Evolutionary conservation across 2,888 invertebrate genomes (phyloP), one percentile per base, ranked within the genome.

Genomic region (Diadegma fenestrale): DNA sequence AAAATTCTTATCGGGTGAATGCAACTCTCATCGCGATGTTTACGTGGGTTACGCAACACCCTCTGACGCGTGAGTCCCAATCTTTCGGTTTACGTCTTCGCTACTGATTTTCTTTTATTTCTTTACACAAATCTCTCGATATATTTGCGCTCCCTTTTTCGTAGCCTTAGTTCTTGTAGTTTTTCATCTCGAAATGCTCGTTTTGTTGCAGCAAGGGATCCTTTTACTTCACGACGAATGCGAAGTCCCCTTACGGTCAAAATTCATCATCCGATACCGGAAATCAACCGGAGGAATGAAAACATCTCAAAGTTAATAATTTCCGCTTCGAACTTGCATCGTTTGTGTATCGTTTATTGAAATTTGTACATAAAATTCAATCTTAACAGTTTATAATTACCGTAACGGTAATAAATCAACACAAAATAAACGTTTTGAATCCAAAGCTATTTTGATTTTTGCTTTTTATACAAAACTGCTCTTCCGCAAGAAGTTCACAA

Each of bases 1-100:
- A 0, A 22, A 82, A 6, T 90, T 88, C 43, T 0, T 63, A 22
- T 10, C 1, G 10, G 87, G 87, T 19, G 43, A 54, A 64, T 91
- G 91, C 61, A 19, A 43, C 0, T 6, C 45, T 0, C 90, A 89
- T 51, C 30, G 79, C 5, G 43, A 72, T 7, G 80, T 89, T 8
- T 89, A 89, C 66, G 88, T 88, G 14, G 90, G 91, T 33, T 91
- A 91, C 73, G n/a, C 81, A 0, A 79, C 87, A 2, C 88, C 90
- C 6, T 75, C 22, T 0, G 80, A 88, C n/a, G 37, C 66, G 91
- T 92, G 85, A 88, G 88, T 88, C 37, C 37, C 0, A 37, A 37
- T 37, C 37, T 37, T 37, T 37, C 37, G 6, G 0, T 37, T 7
- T 7, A 37, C 37, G 7, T 37, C 7, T 51, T 51, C n/a, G 51